These are phyloP conservation scores for Epinephelus coioides DNA, from an alignment of 2,797 vertebrate genomes.

Conservation along the genomic window DNA sequence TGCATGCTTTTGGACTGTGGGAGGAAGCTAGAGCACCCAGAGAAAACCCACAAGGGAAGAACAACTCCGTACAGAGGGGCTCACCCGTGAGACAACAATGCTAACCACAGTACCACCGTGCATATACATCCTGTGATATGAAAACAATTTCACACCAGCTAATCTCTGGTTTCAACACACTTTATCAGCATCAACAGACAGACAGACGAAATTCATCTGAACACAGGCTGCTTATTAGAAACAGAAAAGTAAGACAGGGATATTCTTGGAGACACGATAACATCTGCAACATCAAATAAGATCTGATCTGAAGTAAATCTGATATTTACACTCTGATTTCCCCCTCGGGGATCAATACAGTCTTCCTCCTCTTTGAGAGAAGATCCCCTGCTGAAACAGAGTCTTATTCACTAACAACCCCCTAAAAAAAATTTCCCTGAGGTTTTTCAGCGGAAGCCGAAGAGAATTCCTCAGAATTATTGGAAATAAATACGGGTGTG, in stretches of 20 bases:
- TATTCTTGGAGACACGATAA: not conserved
- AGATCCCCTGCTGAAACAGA: not conserved
- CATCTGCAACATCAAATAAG: constrained; percentile 3
- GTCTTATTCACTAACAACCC: not conserved
- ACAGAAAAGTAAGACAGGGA: not conserved
- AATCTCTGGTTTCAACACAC: constrained; percentile 3
- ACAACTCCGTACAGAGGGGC: no score
- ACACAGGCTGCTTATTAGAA: not conserved
- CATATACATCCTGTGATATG: not conserved
- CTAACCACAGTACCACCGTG: no score
- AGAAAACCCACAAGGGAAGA: no score
- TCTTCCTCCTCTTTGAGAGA: not conserved
- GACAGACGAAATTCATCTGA: not conserved
- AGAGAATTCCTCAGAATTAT: not conserved
- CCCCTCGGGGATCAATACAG: not conserved
- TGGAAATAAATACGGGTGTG: not conserved
- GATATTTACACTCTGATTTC: not conserved
- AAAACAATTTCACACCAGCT: not conserved
- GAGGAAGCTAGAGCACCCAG: no score
- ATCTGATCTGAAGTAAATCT: not conserved
- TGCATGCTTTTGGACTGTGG: no score
- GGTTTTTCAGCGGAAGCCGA: not conserved
- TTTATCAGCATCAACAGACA: not conserved
- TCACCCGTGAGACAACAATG: no score
- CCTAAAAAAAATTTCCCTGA: not conserved